These are phyloP conservation scores for Charanyca ferruginea DNA, from an alignment of 2,888 invertebrate genomes.

Conservation along the genomic window DNA sequence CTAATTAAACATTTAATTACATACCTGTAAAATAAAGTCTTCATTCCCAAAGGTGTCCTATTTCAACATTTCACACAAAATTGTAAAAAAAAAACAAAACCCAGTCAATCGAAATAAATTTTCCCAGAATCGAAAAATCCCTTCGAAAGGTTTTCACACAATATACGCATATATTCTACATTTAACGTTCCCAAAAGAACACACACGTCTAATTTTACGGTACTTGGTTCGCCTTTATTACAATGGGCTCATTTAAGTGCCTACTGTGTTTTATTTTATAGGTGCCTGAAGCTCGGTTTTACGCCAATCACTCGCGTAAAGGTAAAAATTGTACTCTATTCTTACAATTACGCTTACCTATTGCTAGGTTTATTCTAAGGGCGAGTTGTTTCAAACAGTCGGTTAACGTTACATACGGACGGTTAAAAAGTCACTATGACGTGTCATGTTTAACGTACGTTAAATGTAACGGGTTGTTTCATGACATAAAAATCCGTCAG, in stretches of 20 bases:
- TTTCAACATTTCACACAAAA: slow-evolving; percentile 22
- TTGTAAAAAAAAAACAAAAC: slow-evolving; percentile 13
- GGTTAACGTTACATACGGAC: no score
- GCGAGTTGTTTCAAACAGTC: no score
- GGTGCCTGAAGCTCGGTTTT: slow-evolving; percentile 47
- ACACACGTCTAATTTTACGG: slow-evolving; percentile 60
- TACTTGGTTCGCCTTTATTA: slow-evolving; percentile 56
- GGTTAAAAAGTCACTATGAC: no score
- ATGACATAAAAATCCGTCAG: no score
- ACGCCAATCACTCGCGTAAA: slow-evolving; percentile 43
- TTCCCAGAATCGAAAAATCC: slow-evolving; percentile 34
- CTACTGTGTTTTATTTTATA: slow-evolving; percentile 64
- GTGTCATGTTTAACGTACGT: no score
- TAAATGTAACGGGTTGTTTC: no score
- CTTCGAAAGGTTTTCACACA: slow-evolving; percentile 40
- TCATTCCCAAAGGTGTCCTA: slow-evolving; percentile 18
- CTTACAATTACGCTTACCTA: slow-evolving; percentile 25
- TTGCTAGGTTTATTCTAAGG: no score
- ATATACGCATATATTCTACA: slow-evolving; percentile 36
- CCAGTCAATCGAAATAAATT: slow-evolving; percentile 33
- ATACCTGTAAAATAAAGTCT: slow-evolving; percentile 14
- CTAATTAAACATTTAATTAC: slow-evolving; percentile 26
- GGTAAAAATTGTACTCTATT: slow-evolving; percentile 40
- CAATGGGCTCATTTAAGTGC: slow-evolving; percentile 42
- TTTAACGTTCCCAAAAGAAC: slow-evolving; percentile 55